phyloP scores from a whole-genome alignment of 2,113 vertebrate species.

The Probosciger aterrimus region DNA sequence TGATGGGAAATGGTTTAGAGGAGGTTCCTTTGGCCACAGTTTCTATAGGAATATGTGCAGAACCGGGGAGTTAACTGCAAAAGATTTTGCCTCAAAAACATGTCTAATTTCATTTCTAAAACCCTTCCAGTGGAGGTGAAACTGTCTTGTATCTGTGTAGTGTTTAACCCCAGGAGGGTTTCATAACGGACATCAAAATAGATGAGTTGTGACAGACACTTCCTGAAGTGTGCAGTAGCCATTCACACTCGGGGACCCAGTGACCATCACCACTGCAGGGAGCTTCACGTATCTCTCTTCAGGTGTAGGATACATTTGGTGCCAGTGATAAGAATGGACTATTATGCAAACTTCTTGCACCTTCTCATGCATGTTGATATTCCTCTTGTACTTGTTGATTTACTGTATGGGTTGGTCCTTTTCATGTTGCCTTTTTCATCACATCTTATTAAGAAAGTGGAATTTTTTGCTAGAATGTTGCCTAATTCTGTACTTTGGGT shows the following conservation, averaged over 20 bases:
- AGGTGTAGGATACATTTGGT: neutral
- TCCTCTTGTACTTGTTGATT: neutral
- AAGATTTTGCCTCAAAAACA: slow-evolving; percentile 80
- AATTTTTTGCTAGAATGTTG: neutral
- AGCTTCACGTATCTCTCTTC: neutral
- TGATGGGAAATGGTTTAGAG: slow-evolving; percentile 75
- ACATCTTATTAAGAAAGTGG: neutral
- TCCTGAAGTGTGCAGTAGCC: slow-evolving; percentile 63
- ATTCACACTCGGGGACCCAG: slow-evolving; percentile 14
- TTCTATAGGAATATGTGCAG: slow-evolving; percentile 59
- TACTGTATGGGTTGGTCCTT: neutral
- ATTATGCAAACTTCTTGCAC: neutral
- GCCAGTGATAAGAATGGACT: neutral
- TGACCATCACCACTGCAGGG: neutral
- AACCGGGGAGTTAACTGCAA: slow-evolving; percentile 63
- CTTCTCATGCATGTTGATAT: neutral
- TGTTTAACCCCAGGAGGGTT: slow-evolving; percentile 72
- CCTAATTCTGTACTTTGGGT: neutral
- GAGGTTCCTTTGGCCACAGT: slow-evolving; percentile 72
- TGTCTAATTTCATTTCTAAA: slow-evolving; percentile 82
- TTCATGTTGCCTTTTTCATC: neutral
- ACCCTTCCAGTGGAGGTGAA: slow-evolving; percentile 76
- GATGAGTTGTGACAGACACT: slow-evolving; percentile 77
- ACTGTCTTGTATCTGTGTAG: slow-evolving; percentile 71
- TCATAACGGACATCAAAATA: slow-evolving; percentile 69